These are phyloP conservation scores for Lepidocyrtoides sp. DNA, from an alignment of 2,888 invertebrate species.

Conservation along the genomic window DNA sequence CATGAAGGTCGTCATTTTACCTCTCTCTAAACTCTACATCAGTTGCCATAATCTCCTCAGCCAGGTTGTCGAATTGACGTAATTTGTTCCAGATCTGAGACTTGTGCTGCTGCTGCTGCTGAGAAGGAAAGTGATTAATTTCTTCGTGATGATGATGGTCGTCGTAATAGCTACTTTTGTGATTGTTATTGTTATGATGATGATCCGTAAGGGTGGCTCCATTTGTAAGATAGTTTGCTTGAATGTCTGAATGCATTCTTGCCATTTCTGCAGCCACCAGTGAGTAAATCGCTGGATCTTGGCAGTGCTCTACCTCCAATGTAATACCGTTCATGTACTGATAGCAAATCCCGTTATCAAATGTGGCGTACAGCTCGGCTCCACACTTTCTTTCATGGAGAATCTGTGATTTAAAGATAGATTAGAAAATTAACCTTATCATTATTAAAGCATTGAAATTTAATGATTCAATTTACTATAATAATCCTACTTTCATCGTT, in stretches of 20 bases:
- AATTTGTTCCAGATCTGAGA: conserved; percentile 93
- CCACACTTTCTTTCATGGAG: conserved; percentile 93
- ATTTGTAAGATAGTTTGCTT: background rate
- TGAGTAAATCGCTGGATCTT: conserved; percentile 90
- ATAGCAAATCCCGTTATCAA: conserved; percentile 97
- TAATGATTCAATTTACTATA: background rate
- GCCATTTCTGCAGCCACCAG: conserved; percentile 95
- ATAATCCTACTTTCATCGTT: conserved; percentile 82
- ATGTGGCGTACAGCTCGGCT: conserved; percentile 95
- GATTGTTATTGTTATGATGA: conserved; percentile 12
- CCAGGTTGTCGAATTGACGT: conserved; percentile 91
- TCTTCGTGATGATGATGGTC: background rate
- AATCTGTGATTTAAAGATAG: conserved; percentile 86
- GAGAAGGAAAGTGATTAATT: conserved; percentile 63
- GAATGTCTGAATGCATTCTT: conserved; percentile 89
- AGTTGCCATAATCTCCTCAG: conserved; percentile 90
- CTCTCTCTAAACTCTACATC: conserved; percentile 65
- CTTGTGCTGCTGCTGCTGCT: conserved; percentile 87
- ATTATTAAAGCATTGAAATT: conserved; percentile 6
- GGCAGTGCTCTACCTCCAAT: conserved; percentile 90
- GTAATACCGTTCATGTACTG: conserved; percentile 94
- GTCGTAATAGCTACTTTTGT: conserved; percentile 11
- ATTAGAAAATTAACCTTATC: background rate
- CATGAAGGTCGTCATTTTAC: conserved; percentile 31
- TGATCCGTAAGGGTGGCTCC: too few relatives aligned